These are phyloP conservation scores for Lagocephalus sceleratus DNA, from an alignment of 2,797 vertebrate species.

Conservation along the genomic window DNA sequence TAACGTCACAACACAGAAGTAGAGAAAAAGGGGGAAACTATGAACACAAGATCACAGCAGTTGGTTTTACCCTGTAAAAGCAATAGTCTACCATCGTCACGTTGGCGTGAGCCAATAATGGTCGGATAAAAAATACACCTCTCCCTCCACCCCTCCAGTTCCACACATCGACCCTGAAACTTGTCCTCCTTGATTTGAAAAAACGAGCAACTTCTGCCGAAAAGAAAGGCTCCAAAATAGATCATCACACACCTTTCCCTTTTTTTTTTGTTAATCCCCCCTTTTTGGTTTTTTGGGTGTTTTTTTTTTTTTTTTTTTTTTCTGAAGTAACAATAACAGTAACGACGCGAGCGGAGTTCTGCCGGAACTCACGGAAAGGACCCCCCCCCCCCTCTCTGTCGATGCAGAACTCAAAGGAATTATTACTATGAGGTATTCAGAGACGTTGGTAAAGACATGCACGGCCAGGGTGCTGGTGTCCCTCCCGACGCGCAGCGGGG, in stretches of 20 bases:
- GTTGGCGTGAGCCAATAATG: slow-evolving; percentile 80
- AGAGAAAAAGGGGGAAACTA: slow-evolving; percentile 82
- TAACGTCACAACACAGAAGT: slow-evolving; percentile 87
- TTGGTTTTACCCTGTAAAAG: slow-evolving; percentile 98
- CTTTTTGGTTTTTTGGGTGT: too few species aligned
- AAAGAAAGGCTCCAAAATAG: slow-evolving; percentile 82
- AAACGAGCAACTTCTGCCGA: slow-evolving; percentile 82
- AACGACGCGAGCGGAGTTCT: slow-evolving; percentile 91
- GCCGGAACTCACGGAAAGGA: slow-evolving; percentile 90
- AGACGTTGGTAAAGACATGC: slow-evolving; percentile 93
- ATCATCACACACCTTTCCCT: slow-evolving; percentile 85
- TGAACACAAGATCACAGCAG: slow-evolving; percentile 93
- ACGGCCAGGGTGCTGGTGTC: slow-evolving; percentile 87
- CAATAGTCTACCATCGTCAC: slow-evolving; percentile 83
- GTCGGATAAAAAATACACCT: slow-evolving; percentile 82
- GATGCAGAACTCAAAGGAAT: slow-evolving; percentile 95
- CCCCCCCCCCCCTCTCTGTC: slow-evolving; percentile 93
- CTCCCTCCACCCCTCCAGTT: slow-evolving; percentile 79
- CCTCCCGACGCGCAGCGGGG: slow-evolving; percentile 65
- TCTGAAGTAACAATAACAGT: slow-evolving; percentile 89
- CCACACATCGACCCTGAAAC: slow-evolving; percentile 84
- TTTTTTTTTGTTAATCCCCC: too few species aligned
- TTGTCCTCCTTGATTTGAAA: slow-evolving; percentile 81
- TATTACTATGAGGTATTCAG: slow-evolving; percentile 99
- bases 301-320: slow-evolving; percentile 15